These are phyloP conservation scores for Andricus quercusramuli DNA, from an alignment of 2,888 invertebrate species.

Conservation along the genomic window DNA sequence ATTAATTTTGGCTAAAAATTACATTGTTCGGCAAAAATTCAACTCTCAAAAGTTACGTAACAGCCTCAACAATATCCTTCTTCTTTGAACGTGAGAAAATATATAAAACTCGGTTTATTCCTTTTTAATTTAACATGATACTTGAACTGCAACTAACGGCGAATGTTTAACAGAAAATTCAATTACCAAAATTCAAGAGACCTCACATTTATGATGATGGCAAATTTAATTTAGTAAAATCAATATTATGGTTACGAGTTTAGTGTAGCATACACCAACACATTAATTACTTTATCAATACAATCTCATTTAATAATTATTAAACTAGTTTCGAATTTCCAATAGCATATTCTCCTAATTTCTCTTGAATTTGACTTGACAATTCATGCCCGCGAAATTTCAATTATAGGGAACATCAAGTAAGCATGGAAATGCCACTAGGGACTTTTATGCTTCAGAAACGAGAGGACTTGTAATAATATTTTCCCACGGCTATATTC, in stretches of 20 bases:
- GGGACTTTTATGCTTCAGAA: background rate
- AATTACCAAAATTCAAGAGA: background rate
- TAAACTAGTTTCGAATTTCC: no score
- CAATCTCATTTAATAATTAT: constrained; percentile 16
- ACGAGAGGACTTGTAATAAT: background rate
- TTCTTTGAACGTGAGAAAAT: no score
- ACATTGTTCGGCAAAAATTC: no score
- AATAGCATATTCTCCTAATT: background rate
- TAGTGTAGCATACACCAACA: background rate
- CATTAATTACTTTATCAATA: constrained; percentile 11
- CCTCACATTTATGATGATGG: background rate
- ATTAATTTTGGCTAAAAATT: no score
- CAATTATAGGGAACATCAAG: background rate
- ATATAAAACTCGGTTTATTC: no score
- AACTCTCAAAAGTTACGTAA: no score
- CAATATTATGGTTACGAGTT: background rate
- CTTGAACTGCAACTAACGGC: background rate
- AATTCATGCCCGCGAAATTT: background rate
- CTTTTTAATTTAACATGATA: no score
- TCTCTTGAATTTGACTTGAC: background rate
- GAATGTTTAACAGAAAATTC: background rate
- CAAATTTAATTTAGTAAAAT: constrained; percentile 2
- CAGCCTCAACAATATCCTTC: no score
- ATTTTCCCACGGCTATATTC: background rate
- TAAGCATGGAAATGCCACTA: background rate